A percentile compares a stretch with the other conserved stretches of the same genome.
Conservation (phyloP, 1,140 invertebrate species). For the Lineus longissimus region DNA sequence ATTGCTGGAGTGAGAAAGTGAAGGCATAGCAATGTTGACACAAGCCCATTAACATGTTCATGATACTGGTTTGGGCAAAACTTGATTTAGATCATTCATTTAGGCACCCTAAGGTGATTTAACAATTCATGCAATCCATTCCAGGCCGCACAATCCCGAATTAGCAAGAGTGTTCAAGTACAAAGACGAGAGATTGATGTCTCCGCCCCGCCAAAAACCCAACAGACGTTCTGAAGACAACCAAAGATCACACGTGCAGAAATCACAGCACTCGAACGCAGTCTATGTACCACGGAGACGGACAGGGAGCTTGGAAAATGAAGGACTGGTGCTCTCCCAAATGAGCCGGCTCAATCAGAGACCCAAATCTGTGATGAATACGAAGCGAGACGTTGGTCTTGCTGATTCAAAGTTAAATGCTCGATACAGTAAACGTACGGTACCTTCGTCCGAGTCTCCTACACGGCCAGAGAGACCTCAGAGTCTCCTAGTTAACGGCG, state of each 20-base stretch:
- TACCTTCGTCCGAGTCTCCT: neutral
- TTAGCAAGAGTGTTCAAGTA: conserved; percentile 35
- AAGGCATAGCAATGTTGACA: too few relatives aligned
- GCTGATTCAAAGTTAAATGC: conserved; percentile 41
- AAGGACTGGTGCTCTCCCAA: conserved; percentile 35
- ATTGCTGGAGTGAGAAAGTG: too few relatives aligned
- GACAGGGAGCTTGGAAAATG: conserved; percentile 9
- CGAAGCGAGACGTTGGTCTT: conserved; percentile 23
- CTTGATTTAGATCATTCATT: too few relatives aligned
- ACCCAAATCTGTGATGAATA: conserved; percentile 34
- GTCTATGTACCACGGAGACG: conserved; percentile 7
- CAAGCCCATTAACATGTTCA: too few relatives aligned
- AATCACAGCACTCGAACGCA: too few relatives aligned
- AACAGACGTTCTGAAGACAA: too few relatives aligned
- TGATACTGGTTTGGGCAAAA: too few relatives aligned
- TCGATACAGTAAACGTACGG: conserved; percentile 36
- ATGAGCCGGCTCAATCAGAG: conserved; percentile 43
- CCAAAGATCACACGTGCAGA: too few relatives aligned
- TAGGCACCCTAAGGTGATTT: too few relatives aligned
- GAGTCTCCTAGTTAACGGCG: neutral
- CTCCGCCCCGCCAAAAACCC: conserved; percentile 14
- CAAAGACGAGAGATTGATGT: conserved; percentile 10
- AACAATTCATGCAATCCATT: too few relatives aligned
- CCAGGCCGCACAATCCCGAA: conserved; percentile 48
- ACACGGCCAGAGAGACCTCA: neutral